Percentiles rank a stretch among this genome's conserved stretches.
Conservation (phyloP, 2,888 invertebrate species). For the Melipona beecheii region DNA sequence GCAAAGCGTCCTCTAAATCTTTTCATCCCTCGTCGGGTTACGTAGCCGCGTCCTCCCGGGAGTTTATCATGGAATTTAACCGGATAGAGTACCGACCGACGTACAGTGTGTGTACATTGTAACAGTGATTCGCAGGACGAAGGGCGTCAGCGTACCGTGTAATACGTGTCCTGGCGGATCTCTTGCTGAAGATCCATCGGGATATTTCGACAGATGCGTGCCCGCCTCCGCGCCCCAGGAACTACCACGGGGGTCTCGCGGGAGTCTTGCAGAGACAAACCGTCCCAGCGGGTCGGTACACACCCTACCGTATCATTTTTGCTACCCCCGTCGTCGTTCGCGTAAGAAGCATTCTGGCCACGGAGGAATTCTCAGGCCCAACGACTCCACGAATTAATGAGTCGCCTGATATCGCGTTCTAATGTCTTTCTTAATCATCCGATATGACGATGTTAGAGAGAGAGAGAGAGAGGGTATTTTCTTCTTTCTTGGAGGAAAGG, state of each 20-base stretch:
- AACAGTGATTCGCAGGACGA: constrained; percentile 61
- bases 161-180: constrained; percentile 67
- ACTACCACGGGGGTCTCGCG: constrained; percentile 74
- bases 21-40: constrained; percentile 23
- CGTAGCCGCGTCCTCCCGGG: constrained; percentile 35
- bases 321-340: constrained; percentile 43
- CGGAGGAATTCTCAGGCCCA: constrained; percentile 34
- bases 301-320: constrained; percentile 58
- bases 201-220: constrained; percentile 73
- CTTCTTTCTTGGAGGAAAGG: background rate
- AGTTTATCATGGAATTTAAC: constrained; percentile 62
- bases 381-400: background rate
- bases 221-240: constrained; percentile 73
- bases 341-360: constrained; percentile 2
- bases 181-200: constrained; percentile 65
- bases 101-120: constrained; percentile 60
- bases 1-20: constrained; percentile 17
- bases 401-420: background rate
- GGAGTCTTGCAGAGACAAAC: constrained; percentile 81
- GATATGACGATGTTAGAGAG: background rate
- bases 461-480: background rate
- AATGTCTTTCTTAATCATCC: background rate
- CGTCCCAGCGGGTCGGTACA: constrained; percentile 74
- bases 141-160: constrained; percentile 72
- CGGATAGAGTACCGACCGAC: constrained; percentile 46